A percentile compares a stretch with the other conserved stretches of the same genome.
phyloP scores from a whole-genome alignment of 53 echinoderm and acorn worm genomes.

The Temnopleurus reevesii region DNA sequence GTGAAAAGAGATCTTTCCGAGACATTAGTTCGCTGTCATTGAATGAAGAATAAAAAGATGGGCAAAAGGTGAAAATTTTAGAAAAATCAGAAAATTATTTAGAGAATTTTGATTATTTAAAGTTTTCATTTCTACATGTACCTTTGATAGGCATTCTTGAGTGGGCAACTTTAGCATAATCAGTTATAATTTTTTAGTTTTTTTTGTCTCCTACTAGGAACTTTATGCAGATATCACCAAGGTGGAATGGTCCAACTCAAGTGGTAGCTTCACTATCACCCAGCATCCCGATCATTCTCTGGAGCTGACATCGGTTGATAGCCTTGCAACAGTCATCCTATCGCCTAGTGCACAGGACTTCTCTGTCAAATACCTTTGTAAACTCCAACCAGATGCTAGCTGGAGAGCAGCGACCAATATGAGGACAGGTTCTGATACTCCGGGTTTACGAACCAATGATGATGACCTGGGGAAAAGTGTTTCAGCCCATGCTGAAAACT shows the following conservation, averaged over 20 bases:
- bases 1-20: too few species aligned
- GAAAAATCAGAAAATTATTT: too few species aligned
- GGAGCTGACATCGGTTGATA: conserved; percentile 66
- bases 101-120: too few species aligned
- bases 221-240: conserved; percentile 67
- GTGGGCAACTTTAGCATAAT: too few species aligned
- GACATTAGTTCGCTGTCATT: too few species aligned
- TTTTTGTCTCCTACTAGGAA: conserved; percentile 54
- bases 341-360: conserved; percentile 68
- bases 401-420: not conserved
- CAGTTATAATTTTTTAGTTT: not conserved
- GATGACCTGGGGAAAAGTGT: too few species aligned
- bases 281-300: conserved; percentile 55
- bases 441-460: too few species aligned
- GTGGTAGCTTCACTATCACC: not conserved
- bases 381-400: conserved; percentile 36
- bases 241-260: conserved; percentile 57
- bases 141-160: not conserved
- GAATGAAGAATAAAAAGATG: too few species aligned
- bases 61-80: too few species aligned
- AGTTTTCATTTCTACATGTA: not conserved
- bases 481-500: too few species aligned
- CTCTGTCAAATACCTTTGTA: conserved; percentile 74
- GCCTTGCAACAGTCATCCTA: conserved; percentile 62
- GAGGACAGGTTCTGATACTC: too few species aligned